Conservation (phyloP, 2,113 vertebrate species). For the Platichthys stellatus region DNA sequence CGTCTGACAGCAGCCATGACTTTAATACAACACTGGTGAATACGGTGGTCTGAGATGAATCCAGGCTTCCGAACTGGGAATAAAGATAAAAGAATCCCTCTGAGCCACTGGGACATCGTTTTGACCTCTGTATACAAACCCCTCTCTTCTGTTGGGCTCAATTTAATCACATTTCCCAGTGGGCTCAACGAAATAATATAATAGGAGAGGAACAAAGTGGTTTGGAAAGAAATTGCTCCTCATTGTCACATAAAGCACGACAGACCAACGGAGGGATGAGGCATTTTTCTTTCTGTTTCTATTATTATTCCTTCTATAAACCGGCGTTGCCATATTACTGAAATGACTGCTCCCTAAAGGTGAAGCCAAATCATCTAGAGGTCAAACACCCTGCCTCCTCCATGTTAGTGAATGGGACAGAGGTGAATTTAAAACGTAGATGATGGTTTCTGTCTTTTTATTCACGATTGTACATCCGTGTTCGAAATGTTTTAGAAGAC, state of each 20-base stretch:
- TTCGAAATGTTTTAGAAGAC: no score
- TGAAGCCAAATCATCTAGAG: no score
- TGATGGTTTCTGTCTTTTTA: no score
- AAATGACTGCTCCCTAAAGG: no score
- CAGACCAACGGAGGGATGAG: neutral
- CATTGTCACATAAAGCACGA: constrained; percentile 15
- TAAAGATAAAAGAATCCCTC: constrained; percentile 31
- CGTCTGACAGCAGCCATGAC: neutral
- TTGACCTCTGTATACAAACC: constrained; percentile 40
- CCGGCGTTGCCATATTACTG: neutral
- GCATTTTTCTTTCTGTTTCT: neutral
- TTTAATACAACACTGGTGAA: neutral
- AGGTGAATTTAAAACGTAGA: no score
- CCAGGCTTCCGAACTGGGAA: constrained; percentile 14
- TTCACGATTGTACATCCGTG: no score
- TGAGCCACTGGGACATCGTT: constrained; percentile 3
- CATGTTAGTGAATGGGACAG: no score
- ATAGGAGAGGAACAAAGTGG: constrained; percentile 35
- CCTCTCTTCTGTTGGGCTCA: constrained; percentile 15
- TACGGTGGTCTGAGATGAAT: constrained; percentile 17
- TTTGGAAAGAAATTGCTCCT: constrained; percentile 4
- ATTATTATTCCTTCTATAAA: neutral
- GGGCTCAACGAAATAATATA: constrained; percentile 18
- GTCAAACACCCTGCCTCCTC: no score
- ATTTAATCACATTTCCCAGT: constrained; percentile 40